Evolutionary conservation across 1,140 invertebrate species (phyloP), one percentile per base, ranked within the genome.

Genomic region (Cheumatopsyche charites): DNA sequence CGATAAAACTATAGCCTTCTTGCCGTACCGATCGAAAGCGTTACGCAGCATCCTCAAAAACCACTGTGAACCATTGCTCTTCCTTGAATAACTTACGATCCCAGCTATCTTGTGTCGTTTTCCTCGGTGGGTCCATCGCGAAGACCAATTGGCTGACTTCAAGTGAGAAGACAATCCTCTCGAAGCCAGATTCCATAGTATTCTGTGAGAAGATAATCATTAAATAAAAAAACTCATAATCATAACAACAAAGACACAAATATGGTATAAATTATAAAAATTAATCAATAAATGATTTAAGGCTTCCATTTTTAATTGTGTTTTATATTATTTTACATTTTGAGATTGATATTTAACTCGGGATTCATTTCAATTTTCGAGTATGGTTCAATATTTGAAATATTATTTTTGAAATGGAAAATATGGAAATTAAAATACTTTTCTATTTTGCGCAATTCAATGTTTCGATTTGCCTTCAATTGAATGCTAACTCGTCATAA

Each of bases 1-100:
- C 0, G 82, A 80, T 11, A 84, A 62, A 1, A 83, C 73, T 0
- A 84, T 61, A 0, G 67, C 72, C n/a, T 66, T 66, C 11, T 47
- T 45, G 29, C 68, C 69, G 41, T 62, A 61, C n/a, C 69, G 63
- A 19, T 65, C 70, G 68, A 9, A 80, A 9, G 68, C 66, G 47
- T 11, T 62, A 7, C 52, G 61, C n/a, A 62, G 26, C 36, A 26
- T 26, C 19, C 41, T 26, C 49, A 63, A 42, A 1, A 72, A 21
- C 26, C 62, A 66, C 49, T 58, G 70, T 3, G 62, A 65, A 15
- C 13, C 29, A 9, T 23, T 15, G 36, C 58, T 23, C 26, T 49
- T 55, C n/a, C 66, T 68, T n/a, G 45, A 68, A 68, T 68, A 41
- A 36, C 6, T n/a, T 0, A 36, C 47, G 25, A 36, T 49, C 47